Evolutionary conservation across 2,888 invertebrate species (phyloP), one percentile per base, ranked within the genome.

Genomic region (Drosophila borborema): DNA sequence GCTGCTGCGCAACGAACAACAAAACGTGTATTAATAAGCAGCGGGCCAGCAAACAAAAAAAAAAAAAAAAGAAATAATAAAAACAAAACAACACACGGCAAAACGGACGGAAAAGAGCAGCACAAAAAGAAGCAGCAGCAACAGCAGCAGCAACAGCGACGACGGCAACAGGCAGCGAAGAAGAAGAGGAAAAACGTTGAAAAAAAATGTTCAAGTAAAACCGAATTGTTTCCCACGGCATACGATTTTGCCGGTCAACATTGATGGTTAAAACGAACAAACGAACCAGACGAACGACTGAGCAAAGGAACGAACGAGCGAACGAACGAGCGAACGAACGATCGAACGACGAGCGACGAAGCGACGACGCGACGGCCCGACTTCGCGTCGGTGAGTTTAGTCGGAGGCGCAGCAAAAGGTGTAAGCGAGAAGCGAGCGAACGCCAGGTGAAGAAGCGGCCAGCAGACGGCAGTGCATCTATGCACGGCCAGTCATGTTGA

Each of bases 211-310:
- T 90, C 90, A 92, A 92, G 90, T 91, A 93, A 93, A 92, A 92
- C 92, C 93, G 92, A 93, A 93, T 93, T 93, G 93, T 93, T 93
- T 93, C 93, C 93, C 93, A 93, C 93, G 93, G 93, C 93, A 93
- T 93, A 92, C 93, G 93, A 93, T 93, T 86, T 93, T 92, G 93
- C 93, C 93, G 93, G 93, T 93, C 93, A 93, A 93, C 93, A 92
- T 92, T 92, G 92, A 91, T 89, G 90, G 87, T 82, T 89, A 81
- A 86, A 81, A 77, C 82, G 85, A 74, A 72, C 72, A 67, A 78
- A 71, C 72, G 65, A 72, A 66, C 69, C 69, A 49, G 68, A 60
- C 67, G 63, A 69, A 34, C 54, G 51, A 45, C 48, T 51, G 63
- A 68, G 46, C 49, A 46, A 53, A 63, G 34, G 69, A 68, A 61